Evolutionary conservation across 2,888 invertebrate species (phyloP), one percentile per base, ranked within the genome.

Genomic region (Scaptomyza caliginosa): DNA sequence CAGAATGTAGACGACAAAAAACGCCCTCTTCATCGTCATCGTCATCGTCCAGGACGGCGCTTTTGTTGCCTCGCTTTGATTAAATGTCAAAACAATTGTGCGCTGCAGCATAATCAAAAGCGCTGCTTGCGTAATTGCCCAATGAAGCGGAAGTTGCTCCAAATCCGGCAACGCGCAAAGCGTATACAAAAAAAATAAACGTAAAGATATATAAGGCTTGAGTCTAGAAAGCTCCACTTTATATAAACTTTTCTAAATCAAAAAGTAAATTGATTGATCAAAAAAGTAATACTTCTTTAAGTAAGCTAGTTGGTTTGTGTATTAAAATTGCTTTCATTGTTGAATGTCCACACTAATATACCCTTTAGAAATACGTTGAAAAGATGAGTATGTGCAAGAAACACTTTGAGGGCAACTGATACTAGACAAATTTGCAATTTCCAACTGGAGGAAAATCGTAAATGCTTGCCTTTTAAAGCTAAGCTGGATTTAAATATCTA

Each of bases 41-140:
- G n/a, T n/a, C 21, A 21, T 26, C 34, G 45, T 19, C 50, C 50
- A 49, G 54, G 45, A 59, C 42, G 34, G 56, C 49, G 48, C 71
- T 70, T 34, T 66, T 72, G 77, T 72, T 60, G 60, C 68, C 68
- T 71, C 67, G 66, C 80, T 83, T 80, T 80, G 80, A 80, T 80
- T 86, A 86, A 81, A 81, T 81, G 81, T 81, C 81, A 81, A 86
- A 81, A 81, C 86, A 81, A 86, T 81, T 86, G 81, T 70, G 68
- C 70, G 69, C 77, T 80, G 83, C 77, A 84, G 82, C 83, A 82
- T 78, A 78, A 85, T 80, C 80, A 83, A 67, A 67, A 83, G 83
- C 64, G 49, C 55, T 67, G 77, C 80, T 75, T 75, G 83, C 80
- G 86, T 83, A 86, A 80, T 80, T 80, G 86, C 73, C 77, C 80